Evolutionary conservation across 2,113 vertebrate species (phyloP).

Genomic region (Ariopsis seemanni): DNA sequence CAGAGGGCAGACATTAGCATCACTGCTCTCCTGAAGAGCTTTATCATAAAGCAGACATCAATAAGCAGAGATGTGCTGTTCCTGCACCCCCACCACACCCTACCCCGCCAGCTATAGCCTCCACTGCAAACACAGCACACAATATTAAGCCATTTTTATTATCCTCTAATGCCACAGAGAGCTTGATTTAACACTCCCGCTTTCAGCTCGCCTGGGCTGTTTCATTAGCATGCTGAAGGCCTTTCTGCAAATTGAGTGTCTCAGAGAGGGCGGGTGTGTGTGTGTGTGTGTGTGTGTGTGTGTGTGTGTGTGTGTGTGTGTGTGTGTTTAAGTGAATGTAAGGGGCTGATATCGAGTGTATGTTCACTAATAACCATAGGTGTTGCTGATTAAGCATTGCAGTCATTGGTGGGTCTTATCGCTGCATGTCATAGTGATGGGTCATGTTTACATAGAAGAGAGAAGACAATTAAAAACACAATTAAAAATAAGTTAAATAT

Average conservation of each 20-base stretch:
- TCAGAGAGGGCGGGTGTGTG: slow-evolving; percentile 16
- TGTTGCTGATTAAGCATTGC: slow-evolving; percentile 66
- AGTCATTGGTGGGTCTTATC: slow-evolving; percentile 49
- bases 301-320: slow-evolving; percentile 37
- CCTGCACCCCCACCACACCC: slow-evolving; percentile 20
- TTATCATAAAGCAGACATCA: slow-evolving; percentile 75
- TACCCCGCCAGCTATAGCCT: slow-evolving; percentile 35
- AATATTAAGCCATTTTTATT: slow-evolving; percentile 66
- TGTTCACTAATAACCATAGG: slow-evolving; percentile 59
- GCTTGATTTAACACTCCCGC: slow-evolving; percentile 65
- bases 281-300: too few species aligned
- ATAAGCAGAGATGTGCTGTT: slow-evolving; percentile 64
- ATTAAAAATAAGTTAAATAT: slow-evolving; percentile 29
- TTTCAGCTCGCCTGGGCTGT: slow-evolving; percentile 62
- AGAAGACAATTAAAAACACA: slow-evolving; percentile 42
- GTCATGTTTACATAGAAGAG: neutral
- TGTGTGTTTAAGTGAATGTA: slow-evolving; percentile 51
- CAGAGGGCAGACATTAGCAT: slow-evolving; percentile 74
- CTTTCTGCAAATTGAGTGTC: slow-evolving; percentile 56
- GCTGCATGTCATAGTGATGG: slow-evolving; percentile 55
- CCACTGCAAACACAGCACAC: slow-evolving; percentile 37
- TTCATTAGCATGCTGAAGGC: slow-evolving; percentile 72
- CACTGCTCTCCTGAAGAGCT: slow-evolving; percentile 61
- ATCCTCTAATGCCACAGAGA: slow-evolving; percentile 69
- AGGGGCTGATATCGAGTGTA: slow-evolving; percentile 50